These are phyloP conservation scores for Labeo catla DNA, from an alignment of 2,113 vertebrate genomes.

Conservation along the genomic window DNA sequence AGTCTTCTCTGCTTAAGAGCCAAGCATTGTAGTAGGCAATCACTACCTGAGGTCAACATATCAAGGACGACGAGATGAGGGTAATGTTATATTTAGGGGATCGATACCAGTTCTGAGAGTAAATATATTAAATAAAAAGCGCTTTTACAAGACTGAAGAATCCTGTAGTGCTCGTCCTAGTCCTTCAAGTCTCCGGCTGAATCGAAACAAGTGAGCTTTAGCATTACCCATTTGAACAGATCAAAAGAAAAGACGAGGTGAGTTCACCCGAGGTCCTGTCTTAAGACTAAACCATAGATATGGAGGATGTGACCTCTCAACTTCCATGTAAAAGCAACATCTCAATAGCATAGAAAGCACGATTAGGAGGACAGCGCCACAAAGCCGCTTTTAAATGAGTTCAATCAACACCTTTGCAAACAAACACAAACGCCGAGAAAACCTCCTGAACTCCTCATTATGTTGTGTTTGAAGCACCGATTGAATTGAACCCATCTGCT, in stretches of 20 bases:
- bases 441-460: slow-evolving; percentile 44
- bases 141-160: slow-evolving; percentile 42
- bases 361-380: slow-evolving; percentile 20
- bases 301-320: slow-evolving; percentile 11
- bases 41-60: slow-evolving; percentile 44
- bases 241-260: slow-evolving; percentile 38
- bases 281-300: slow-evolving; percentile 17
- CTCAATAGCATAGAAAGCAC: slow-evolving; percentile 5
- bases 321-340: slow-evolving; percentile 5
- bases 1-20: slow-evolving; percentile 15
- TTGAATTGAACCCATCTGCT: slow-evolving; percentile 20
- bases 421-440: slow-evolving; percentile 25
- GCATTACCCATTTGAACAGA: slow-evolving; percentile 10
- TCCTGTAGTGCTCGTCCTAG: slow-evolving; percentile 8
- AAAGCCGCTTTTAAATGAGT: slow-evolving; percentile 47
- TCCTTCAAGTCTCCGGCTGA: slow-evolving; percentile 20
- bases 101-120: slow-evolving; percentile 47
- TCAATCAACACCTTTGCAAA: slow-evolving; percentile 48
- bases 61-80: slow-evolving; percentile 50
- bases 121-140: slow-evolving; percentile 53
- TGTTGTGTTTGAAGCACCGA: slow-evolving; percentile 32
- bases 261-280: slow-evolving; percentile 14
- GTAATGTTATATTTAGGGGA: slow-evolving; percentile 56
- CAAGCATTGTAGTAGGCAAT: slow-evolving; percentile 42
- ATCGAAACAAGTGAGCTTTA: slow-evolving; percentile 42